Base-by-base conservation (phyloP, 2,113 vertebrate genomes). In the Bathybates hornii region DNA sequence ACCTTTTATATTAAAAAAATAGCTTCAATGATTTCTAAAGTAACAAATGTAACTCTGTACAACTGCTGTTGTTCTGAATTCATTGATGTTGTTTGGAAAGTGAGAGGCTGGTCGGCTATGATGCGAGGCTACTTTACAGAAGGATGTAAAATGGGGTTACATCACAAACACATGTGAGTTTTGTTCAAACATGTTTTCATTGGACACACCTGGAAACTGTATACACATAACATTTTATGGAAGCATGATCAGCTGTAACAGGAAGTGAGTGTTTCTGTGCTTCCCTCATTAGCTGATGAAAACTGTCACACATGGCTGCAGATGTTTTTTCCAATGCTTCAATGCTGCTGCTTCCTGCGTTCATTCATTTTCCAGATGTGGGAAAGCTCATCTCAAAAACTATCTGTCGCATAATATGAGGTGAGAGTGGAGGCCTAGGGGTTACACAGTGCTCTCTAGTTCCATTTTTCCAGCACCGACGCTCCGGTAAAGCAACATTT, bases 371-470 rank as follows among this genome's bases (percentile, higher is more conserved):
- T 48, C 29, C 57, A 82, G 57, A 63, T 14, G 32, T 32, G 57
- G 0, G 10, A n/a, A 34, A 52, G 29, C 21, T 24, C 8, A 17
- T 68, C 19, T 16, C 17, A 36, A 57, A 27, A 36, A 63, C 27
- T 11, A 12, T 6, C 27, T 63, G 13, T 24, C 2, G 41, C 59
- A 7, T 1, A 45, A 34, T 66, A 50, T 5, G 38, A 52, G 45
- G 43, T 14, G 29, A 14, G 13, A n/a, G 45, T 68, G 29, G 0
- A 83, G 57, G 32, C 29, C 3, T 21, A 3, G 14, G 4, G 21
- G 29, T 68, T n/a, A 52, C n/a, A 19, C 59, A 1, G n/a, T 52
- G 7, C 29, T 68, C 32, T 0, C 3, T 5, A 10, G 4, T 68
- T 16, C 59, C 5, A 52, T 36, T 52, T 50, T 83, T 53, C 43